These are phyloP conservation scores for Vespertilio murinus DNA, from an alignment of 2,797 vertebrate species.

Conservation along the genomic window DNA sequence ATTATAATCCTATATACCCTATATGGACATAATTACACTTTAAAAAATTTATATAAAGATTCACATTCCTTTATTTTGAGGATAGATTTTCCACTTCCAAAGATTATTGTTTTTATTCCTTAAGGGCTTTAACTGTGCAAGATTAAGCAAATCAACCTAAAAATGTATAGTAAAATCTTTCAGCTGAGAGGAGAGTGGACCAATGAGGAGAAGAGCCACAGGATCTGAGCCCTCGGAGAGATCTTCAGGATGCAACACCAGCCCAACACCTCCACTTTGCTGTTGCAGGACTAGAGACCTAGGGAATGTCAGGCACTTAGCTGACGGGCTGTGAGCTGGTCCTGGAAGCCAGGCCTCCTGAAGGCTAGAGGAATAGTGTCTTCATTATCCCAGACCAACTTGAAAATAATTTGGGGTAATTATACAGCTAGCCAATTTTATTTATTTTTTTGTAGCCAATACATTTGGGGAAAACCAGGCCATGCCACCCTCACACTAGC, in stretches of 20 bases:
- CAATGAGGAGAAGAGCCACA: background rate
- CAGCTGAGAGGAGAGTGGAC: background rate
- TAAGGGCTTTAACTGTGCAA: conserved; percentile 29
- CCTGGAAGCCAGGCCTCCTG: background rate
- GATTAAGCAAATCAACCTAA: background rate
- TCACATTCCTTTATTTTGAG: conserved; percentile 45
- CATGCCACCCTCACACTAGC: background rate
- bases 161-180: background rate
- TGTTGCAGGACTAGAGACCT: background rate
- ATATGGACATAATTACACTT: background rate
- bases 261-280: background rate
- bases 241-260: background rate
- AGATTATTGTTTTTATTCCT: background rate
- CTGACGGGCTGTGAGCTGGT: background rate
- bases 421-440: background rate
- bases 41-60: conserved; percentile 9
- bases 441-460: conserved; percentile 26
- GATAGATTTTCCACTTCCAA: conserved; percentile 1
- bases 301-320: background rate
- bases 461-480: background rate
- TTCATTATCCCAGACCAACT: background rate
- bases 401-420: background rate
- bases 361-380: background rate
- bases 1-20: background rate
- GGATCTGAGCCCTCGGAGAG: background rate